Conservation (phyloP, 2,797 vertebrate species). For the Champsocephalus esox region DNA sequence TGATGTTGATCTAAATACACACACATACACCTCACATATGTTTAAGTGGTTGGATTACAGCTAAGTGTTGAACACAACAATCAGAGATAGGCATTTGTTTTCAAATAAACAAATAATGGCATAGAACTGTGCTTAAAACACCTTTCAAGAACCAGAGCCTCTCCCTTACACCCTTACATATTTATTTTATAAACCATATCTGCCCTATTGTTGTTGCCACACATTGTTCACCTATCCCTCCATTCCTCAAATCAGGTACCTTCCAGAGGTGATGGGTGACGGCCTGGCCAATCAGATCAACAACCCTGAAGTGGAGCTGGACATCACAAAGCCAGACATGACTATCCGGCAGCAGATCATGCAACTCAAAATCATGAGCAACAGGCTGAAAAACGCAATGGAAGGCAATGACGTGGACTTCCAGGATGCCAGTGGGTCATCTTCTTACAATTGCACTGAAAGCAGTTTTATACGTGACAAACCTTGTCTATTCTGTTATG, state of each 20-base stretch:
- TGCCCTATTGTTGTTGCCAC: background rate
- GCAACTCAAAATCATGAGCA: constrained; percentile 95
- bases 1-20: background rate
- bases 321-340: constrained; percentile 96
- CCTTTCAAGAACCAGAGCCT: background rate
- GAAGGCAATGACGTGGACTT: constrained; percentile 93
- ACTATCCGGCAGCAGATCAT: constrained; percentile 95
- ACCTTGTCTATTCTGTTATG: background rate
- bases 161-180: background rate
- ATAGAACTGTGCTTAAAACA: background rate
- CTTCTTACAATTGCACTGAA: background rate
- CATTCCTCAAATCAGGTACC: constrained; percentile 84
- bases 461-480: background rate
- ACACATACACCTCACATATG: constrained; percentile 7
- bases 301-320: constrained; percentile 95
- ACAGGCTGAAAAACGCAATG: constrained; percentile 90
- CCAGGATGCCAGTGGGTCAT: constrained; percentile 90
- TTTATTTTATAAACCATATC: background rate
- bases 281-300: constrained; percentile 95
- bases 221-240: background rate
- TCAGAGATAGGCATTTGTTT: background rate
- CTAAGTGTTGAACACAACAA: constrained; percentile 35
- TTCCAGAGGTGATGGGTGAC: constrained; percentile 93
- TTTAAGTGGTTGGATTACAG: constrained; percentile 41
- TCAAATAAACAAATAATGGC: constrained; percentile 6